Base-by-base conservation (phyloP, 2,888 invertebrate genomes). In the Auanema sp. region DNA sequence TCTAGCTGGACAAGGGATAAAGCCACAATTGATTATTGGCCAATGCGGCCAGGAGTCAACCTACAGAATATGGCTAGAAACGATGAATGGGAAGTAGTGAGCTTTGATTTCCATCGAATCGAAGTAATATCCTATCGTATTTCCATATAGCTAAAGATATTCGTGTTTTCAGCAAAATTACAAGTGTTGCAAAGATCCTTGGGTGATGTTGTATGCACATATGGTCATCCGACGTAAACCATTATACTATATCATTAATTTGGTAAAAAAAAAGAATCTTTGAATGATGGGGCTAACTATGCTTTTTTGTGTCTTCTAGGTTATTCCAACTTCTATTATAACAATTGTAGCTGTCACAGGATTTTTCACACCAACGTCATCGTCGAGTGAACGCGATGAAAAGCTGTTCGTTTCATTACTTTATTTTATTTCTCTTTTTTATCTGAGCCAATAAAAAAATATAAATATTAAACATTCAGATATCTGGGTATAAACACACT, bases 191-290 rank as follows among this genome's bases (percentile, higher is more conserved):
- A 57, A 68, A 18, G 65, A 77, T 12, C 80, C 81, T n/a, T 81
- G 81, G 80, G 77, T 79, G 44, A 82, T 81, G 80, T 66, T 81
- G 5, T 79, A 81, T 58, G 81, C 81, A 6, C 79, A 82, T 60
- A 59, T 81, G 59, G 77, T 81, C 2, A 81, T 81, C 49, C 64
- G 75, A 41, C 41, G 81, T 11, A 81, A 82, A 56, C 81, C 81
- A 25, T 68, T 81, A 8, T 79, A 81, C 56, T 81, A 81, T 60
- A 78, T 82, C 53, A 73, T 81, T 25, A 80, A 82, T 54, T 50
- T 79, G 63, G 79, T 78, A 12, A 65, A 41, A 50, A 16, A n/a
- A n/a, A n/a, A n/a, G n/a, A n/a, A n/a, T n/a, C n/a, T n/a, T n/a
- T n/a, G n/a, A n/a, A n/a, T n/a, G n/a, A n/a, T n/a, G n/a, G n/a